Conservation (phyloP, 2,113 vertebrate genomes). For the Emydocephalus ijimae region DNA sequence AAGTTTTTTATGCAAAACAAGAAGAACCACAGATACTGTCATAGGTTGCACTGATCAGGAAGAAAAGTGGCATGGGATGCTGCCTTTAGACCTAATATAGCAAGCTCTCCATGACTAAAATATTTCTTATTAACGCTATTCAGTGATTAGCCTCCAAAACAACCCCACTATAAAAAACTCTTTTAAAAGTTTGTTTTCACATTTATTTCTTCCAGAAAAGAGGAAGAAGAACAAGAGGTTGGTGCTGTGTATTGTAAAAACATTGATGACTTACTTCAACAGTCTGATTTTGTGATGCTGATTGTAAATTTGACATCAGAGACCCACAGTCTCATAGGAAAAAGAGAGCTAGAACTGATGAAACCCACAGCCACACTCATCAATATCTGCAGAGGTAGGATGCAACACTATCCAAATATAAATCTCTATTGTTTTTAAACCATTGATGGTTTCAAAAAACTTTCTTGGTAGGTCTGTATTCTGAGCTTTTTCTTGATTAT, state of each 20-base stretch:
- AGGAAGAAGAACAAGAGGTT: slow-evolving; percentile 72
- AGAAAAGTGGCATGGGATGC: not conserved
- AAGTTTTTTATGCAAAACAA: not conserved
- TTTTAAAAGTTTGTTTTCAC: not conserved
- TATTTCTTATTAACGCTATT: not conserved
- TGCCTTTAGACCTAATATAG: not conserved
- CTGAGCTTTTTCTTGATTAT: not conserved
- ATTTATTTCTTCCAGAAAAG: slow-evolving; percentile 55
- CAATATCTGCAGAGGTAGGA: slow-evolving; percentile 77
- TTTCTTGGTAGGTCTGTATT: not conserved
- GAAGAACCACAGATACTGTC: not conserved
- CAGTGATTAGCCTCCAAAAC: not conserved
- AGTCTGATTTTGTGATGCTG: slow-evolving; percentile 78
- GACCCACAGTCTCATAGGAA: slow-evolving; percentile 70
- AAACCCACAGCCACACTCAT: slow-evolving; percentile 73
- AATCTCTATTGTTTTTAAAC: not conserved
- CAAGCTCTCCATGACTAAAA: not conserved
- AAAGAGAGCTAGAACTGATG: slow-evolving; percentile 73
- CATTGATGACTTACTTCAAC: slow-evolving; percentile 71
- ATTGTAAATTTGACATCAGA: slow-evolving; percentile 67
- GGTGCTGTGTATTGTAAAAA: slow-evolving; percentile 71
- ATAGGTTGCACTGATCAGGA: not conserved
- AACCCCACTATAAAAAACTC: not conserved
- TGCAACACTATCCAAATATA: not conserved
- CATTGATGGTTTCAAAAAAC: not conserved